Conservation (phyloP, 2,113 vertebrate genomes). For the Columba livia region DNA sequence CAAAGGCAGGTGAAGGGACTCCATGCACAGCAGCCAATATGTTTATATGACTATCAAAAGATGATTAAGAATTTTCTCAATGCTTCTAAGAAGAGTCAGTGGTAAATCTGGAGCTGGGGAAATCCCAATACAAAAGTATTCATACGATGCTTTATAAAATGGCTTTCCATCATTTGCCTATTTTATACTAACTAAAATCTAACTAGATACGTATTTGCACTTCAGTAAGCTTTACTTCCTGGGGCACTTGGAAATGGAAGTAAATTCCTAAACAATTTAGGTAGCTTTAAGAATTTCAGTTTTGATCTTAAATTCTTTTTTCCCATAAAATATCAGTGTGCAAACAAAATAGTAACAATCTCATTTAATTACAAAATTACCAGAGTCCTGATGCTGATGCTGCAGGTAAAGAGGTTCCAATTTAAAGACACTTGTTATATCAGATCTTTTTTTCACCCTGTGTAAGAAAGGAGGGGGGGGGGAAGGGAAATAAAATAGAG, state of each 20-base stretch:
- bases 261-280: not conserved
- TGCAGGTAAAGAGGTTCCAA: conserved; percentile 92
- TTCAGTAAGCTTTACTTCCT: not conserved
- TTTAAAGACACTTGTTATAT: conserved; percentile 90
- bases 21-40: not conserved
- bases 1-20: not conserved
- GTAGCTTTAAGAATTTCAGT: not conserved
- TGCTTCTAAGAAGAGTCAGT: not conserved
- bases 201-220: not conserved
- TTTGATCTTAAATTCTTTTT: not conserved
- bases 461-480: not conserved
- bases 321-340: not conserved
- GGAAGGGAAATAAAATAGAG: not conserved
- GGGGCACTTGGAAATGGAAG: not conserved
- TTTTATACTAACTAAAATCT: not conserved
- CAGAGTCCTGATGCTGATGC: conserved; percentile 92
- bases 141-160: not conserved
- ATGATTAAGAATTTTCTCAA: not conserved
- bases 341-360: not conserved
- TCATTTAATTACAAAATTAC: conserved; percentile 66
- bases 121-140: not conserved
- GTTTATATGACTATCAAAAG: not conserved
- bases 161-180: not conserved
- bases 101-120: not conserved
- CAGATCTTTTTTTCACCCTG: conserved; percentile 91